Base-by-base conservation (phyloP, 2,113 vertebrate species). In the Percina caprodes region DNA sequence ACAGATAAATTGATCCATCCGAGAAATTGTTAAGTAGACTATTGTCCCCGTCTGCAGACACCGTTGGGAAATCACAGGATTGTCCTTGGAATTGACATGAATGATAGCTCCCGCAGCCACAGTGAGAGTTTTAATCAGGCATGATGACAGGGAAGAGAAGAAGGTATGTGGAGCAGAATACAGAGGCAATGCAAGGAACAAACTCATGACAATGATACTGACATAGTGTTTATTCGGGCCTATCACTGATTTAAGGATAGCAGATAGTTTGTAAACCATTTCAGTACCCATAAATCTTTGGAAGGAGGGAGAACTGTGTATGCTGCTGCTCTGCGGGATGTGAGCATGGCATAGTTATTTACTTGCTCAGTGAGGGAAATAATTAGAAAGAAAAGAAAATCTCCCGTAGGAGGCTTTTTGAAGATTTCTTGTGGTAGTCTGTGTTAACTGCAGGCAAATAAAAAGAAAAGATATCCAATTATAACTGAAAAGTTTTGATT, bases 1-100 rank as follows among this genome's bases (percentile, higher is more conserved):
- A 70, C 77, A 62, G 77, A 88, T 91, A 84, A 89, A 91, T 88
- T 85, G 90, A 91, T 91, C 87, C 88, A 89, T 89, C 83, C 71
- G 82, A 92, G 77, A 83, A 90, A 85, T 81, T 89, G 79, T 90
- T 91, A 87, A 84, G 82, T 80, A 81, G 82, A 88, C 79, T 84
- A 81, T 89, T 86, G 81, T 92, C 85, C 87, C 83, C 21, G 39
- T 81, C 81, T 82, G 65, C 83, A 88, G 74, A 86, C 81, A 85
- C 91, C 86, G 45, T 35, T 85, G 92, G 92, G 92, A 93, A 93
- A 93, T 93, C 91, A 93, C 67, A 60, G 79, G 59, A 86, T 88
- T 85, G 88, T 92, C 89, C 84, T 84, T 85, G 26, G 72, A 77
- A 82, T 87, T 89, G 90, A 92, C 86, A 89, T 92, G 81, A 92